These are phyloP conservation scores for Synergus umbraculus DNA, from an alignment of 2,888 invertebrate genomes.

Conservation along the genomic window DNA sequence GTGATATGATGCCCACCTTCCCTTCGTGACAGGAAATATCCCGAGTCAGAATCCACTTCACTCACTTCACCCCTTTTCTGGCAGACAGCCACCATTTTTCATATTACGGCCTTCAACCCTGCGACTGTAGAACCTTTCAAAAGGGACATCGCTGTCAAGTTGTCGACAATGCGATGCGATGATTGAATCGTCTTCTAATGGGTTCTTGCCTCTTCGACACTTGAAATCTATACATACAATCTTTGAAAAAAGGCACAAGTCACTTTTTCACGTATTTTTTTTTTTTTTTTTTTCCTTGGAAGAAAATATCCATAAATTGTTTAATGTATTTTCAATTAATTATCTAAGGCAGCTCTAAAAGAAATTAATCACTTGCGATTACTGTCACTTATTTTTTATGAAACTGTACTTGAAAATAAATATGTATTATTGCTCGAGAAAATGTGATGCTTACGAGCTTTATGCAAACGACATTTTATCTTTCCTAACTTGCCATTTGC, in stretches of 20 bases:
- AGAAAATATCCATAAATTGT: neutral
- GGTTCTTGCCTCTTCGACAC: neutral
- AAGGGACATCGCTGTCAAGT: constrained; percentile 46
- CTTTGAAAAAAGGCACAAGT: neutral
- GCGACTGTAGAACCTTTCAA: constrained; percentile 6
- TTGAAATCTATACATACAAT: neutral
- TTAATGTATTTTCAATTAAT: neutral
- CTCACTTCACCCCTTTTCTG: constrained; percentile 42
- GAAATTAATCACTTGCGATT: too few relatives aligned
- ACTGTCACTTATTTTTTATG: neutral
- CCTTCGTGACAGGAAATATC: constrained; percentile 31
- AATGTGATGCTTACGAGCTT: neutral
- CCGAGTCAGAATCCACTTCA: constrained; percentile 28
- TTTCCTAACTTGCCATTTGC: constrained; percentile 9
- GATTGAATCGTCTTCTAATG: constrained; percentile 47
- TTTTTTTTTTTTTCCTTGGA: too few relatives aligned
- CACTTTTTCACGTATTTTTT: neutral
- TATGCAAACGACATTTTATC: constrained; percentile 18
- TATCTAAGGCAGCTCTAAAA: neutral
- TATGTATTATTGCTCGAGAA: neutral
- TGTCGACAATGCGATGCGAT: constrained; percentile 53
- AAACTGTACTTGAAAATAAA: neutral
- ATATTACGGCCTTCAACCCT: constrained; percentile 42
- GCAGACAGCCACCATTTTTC: constrained; percentile 55
- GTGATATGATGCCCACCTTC: constrained; percentile 11